Evolutionary conservation across 1,140 invertebrate species (phyloP), one percentile per base, ranked within the genome.

Genomic region (Drosophila willistoni): DNA sequence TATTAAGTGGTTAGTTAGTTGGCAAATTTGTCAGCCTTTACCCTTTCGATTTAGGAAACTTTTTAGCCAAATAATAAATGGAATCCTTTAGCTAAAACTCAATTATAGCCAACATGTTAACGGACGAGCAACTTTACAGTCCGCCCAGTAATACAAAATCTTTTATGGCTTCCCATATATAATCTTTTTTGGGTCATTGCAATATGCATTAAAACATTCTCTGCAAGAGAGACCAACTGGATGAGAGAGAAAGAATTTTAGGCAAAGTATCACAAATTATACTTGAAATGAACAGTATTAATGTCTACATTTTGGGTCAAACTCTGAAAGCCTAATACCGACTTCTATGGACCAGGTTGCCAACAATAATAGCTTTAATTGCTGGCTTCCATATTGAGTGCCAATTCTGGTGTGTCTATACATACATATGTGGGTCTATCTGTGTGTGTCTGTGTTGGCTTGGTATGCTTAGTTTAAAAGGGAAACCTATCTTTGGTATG

Each of bases 301-400:
- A 59, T 59, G 34, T 34, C 33, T 3, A 17, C 56, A 39, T 17
- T 36, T 59, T 34, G 33, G 7, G 9, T 10, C 33, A 59, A 19
- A 72, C 63, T 73, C 65, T 67, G 64, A 59, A 57, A 79, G 71
- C 64, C 72, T 68, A 79, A 79, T 67, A 75, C 83, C 64, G 65
- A 76, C 56, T 77, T 68, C 69, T 36, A 42, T 13, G 36, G 14
- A 34, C 19, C 55, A 14, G 74, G 68, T 65, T 62, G 17, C 44
- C 67, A 64, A 68, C 77, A 70, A 83, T 89, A 89, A 89, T 89
- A 78, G 84, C 80, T 59, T 73, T 69, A 87, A 84, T 89, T 87
- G 77, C 80, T 66, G 66, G 55, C 68, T 61, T 70, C 71, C 71
- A 89, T 77, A 77, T 64, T 64, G 54, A 83, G 70, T 78, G 80